Evolutionary conservation across 1,140 invertebrate species (phyloP), one percentile per base, ranked within the genome.

Genomic region (Myzus persicae): DNA sequence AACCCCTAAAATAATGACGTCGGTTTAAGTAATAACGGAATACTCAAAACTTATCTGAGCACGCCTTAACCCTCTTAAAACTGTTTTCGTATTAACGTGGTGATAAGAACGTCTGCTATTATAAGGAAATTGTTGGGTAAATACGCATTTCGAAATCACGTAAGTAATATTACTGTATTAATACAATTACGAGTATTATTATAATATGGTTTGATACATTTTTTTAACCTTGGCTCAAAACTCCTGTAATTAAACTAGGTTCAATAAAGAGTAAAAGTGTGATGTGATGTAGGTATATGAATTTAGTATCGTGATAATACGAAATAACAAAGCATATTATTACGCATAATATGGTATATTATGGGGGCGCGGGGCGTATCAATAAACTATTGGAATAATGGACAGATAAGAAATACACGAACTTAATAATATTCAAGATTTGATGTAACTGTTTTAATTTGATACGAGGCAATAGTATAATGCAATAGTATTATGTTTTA

Each of bases 1-100:
- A 89, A 89, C 46, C 87, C 46, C 46, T 89, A 38, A 89, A 89
- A 89, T 89, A 89, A 89, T 51, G 87, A 89, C 48, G 87, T 51
- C 38, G 46, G 46, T 89, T 88, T 89, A 89, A 51, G 46, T 89
- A 89, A 89, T 89, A 89, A 89, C 46, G 46, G 22, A 48, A 89
- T 51, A 24, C 87, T 89, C 40, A 48, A 89, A 51, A 89, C 46
- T 89, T 89, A 89, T 48, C 8, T 36, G 9, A 48, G 18, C 87
- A 89, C 22, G 46, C 7, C 7, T 51, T 51, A 89, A 89, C 46
- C 87, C 87, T 51, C n/a, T 89, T 89, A 89, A 89, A 89, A 51
- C 36, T 48, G 46, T 89, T 89, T 46, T 36, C n/a, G 7, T 51
- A 89, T 38, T 5, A 38, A 44, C 42, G 22, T 8, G 3, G 22